A percentile compares a stretch with the other conserved stretches of the same genome.
phyloP scores from a whole-genome alignment of 2,113 vertebrate genomes.

The Erythrocercus mccallii region DNA sequence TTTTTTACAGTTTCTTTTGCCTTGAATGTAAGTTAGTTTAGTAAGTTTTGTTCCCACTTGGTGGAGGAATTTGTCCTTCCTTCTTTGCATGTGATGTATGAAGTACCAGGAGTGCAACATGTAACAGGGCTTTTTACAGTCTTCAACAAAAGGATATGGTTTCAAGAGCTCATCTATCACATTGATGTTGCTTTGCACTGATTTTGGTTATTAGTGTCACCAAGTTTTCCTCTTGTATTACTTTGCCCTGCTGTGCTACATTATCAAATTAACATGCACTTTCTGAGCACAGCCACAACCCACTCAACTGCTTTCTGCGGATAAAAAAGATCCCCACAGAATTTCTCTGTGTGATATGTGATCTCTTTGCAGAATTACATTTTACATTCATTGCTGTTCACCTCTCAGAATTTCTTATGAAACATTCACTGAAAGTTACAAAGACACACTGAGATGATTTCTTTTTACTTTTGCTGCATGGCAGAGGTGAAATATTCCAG shows the following conservation, averaged over 20 bases:
- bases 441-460: background rate
- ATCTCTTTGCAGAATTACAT: background rate
- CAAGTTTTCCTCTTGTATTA: background rate
- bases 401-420: background rate
- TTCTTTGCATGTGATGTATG: background rate
- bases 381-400: constrained; percentile 17
- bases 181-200: background rate
- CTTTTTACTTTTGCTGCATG: background rate
- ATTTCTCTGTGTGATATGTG: constrained; percentile 7
- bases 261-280: background rate
- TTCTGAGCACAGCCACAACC: constrained; percentile 13
- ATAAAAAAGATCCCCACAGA: background rate
- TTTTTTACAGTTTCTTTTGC: background rate
- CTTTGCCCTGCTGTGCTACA: background rate
- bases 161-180: background rate
- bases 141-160: background rate
- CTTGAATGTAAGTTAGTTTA: background rate
- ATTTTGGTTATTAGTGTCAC: background rate
- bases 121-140: background rate
- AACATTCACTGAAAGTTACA: background rate
- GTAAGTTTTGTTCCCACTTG: background rate
- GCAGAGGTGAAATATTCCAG: background rate
- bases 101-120: background rate
- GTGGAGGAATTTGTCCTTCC: background rate
- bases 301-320: constrained; percentile 16